A percentile compares a stretch with the other conserved stretches of the same genome.
Conservation (phyloP, 2,888 invertebrate species). For the Drosophila nigritarsus region DNA sequence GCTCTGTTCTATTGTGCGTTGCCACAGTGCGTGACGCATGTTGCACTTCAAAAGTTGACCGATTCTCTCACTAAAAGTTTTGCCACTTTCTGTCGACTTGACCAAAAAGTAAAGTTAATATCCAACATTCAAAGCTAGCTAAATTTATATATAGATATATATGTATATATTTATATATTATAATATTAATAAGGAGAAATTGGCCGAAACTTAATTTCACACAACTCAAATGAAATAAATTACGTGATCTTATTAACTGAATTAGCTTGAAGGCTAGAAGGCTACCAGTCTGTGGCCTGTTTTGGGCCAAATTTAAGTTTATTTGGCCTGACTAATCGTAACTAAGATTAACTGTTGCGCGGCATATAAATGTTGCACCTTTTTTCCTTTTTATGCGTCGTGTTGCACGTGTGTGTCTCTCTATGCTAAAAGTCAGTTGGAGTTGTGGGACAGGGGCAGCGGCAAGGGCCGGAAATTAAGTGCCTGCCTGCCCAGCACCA, state of each 20-base stretch:
- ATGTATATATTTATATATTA: neutral
- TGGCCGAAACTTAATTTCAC: constrained; percentile 1
- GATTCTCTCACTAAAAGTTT: constrained; percentile 56
- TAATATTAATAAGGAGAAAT: constrained; percentile 29
- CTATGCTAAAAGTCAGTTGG: constrained; percentile 30
- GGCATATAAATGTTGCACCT: constrained; percentile 56
- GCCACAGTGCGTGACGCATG: constrained; percentile 68
- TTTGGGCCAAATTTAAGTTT: constrained; percentile 65
- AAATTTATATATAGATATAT: constrained; percentile 4
- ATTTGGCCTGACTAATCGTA: constrained; percentile 73
- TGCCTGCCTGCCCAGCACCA: constrained; percentile 48
- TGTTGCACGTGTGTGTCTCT: constrained; percentile 54
- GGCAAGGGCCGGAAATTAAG: constrained; percentile 60
- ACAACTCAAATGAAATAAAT: constrained; percentile 70
- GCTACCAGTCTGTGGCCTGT: constrained; percentile 1
- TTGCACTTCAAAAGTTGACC: constrained; percentile 66
- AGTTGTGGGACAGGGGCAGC: constrained; percentile 4
- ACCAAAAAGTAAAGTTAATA: constrained; percentile 30
- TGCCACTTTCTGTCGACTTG: constrained; percentile 69
- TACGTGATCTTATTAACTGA: constrained; percentile 77
- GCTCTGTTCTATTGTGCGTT: constrained; percentile 25
- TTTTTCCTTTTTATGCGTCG: constrained; percentile 14
- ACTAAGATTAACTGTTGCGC: constrained; percentile 79
- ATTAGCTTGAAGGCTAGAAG: neutral
- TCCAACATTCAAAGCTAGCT: constrained; percentile 26